Evolutionary conservation across 1,140 invertebrate species (phyloP), one percentile per base, ranked within the genome.

Genomic region (Chironomus striatipennis): DNA sequence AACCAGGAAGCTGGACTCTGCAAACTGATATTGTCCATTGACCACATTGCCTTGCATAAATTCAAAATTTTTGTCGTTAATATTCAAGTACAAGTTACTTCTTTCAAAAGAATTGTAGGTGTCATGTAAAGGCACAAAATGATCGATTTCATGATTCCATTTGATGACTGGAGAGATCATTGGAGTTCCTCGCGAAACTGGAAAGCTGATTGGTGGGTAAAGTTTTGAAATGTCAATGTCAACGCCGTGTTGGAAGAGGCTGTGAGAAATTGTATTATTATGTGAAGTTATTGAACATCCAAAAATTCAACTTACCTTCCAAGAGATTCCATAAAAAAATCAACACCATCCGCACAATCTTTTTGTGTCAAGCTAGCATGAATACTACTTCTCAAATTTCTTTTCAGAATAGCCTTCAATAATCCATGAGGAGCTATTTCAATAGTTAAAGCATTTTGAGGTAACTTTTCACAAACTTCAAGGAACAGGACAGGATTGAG

Each of bases 11-110:
- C 90, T 90, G 17, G 90, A 91, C 2, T 90, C 91, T 24, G 91
- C 91, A 75, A 88, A 87, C 0, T 92, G 77, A 75, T 88, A 86
- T 76, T 90, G 84, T 80, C 90, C 90, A 83, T 98, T 95, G 77
- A 98, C 92, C 2, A 91, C 86, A 81, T 98, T 95, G 2, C 94
- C 95, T 21, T 84, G 82, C 81, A 94, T 88, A 79, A 88, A 98
- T 73, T 90, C 86, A 76, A 86, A 86, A 15, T 86, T 84, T n/a
- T 84, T 83, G 67, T 87, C 82, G 5, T 76, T 77, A 2, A 87
- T 75, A 15, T 85, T 80, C 0, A 87, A 75, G 6, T 78, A 75
- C 2, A 86, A 18, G 18, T 70, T 70, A 3, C 4, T 6, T 7
- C 17, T n/a, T 17, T 70, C 17, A 70, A 18, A 70, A 8, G 4